Evolutionary conservation across 2,797 vertebrate species (phyloP).

Genomic region (Fundulus diaphanus): DNA sequence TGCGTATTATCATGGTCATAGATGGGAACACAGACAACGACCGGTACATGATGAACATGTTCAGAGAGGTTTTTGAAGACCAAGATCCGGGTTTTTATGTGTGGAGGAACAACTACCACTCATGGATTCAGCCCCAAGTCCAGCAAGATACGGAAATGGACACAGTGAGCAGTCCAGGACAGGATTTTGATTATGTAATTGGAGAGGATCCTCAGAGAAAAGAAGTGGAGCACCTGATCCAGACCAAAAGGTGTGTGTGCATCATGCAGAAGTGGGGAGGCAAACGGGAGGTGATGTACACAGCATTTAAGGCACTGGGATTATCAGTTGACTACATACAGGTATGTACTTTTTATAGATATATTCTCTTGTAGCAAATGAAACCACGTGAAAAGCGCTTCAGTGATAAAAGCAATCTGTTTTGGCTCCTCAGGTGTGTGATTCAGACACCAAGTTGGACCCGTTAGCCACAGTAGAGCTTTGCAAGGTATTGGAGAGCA

Average conservation of each 20-base stretch:
- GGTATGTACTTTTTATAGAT: conserved; percentile 69
- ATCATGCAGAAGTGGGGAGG: conserved; percentile 93
- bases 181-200: conserved; percentile 36
- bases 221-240: conserved; percentile 85
- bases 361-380: too few relatives aligned
- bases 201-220: conserved; percentile 77
- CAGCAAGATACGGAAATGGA: conserved; percentile 19
- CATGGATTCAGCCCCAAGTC: conserved; percentile 61
- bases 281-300: conserved; percentile 94
- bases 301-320: conserved; percentile 88
- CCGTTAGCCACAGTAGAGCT: conserved; percentile 86
- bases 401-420: neutral
- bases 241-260: conserved; percentile 84
- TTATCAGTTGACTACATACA: conserved; percentile 88
- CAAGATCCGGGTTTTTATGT: conserved; percentile 82
- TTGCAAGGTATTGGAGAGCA: conserved; percentile 87
- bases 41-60: conserved; percentile 91
- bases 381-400: too few relatives aligned
- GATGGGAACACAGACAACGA: conserved; percentile 88
- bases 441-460: conserved; percentile 91
- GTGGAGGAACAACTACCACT: conserved; percentile 89
- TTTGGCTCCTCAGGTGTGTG: conserved; percentile 82
- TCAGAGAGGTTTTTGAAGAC: conserved; percentile 86
- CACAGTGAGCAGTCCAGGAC: neutral
- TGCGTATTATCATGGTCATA: conserved; percentile 88